Evolutionary conservation across 2,888 invertebrate genomes (phyloP).

Genomic region (Pheosia tremula): DNA sequence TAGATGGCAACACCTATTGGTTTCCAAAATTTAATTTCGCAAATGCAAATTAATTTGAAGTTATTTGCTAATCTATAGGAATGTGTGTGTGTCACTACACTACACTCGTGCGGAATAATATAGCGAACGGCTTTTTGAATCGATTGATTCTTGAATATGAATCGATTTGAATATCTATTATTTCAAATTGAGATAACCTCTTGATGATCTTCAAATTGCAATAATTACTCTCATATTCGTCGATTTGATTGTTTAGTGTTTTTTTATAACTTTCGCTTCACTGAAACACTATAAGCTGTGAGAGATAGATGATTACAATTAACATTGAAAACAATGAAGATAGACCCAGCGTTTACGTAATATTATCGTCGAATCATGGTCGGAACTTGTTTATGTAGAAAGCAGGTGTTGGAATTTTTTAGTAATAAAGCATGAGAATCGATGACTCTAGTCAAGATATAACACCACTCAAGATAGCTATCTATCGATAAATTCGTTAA

Average conservation of each 20-base stretch:
- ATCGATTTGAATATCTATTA: too few species aligned
- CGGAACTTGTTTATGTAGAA: not conserved
- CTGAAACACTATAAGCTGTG: not conserved
- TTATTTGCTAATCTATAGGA: not conserved
- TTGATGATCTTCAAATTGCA: not conserved
- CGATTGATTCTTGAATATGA: too few species aligned
- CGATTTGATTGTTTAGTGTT: not conserved
- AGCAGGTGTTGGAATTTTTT: not conserved
- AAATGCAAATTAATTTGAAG: slow-evolving; percentile 6
- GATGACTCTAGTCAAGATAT: not conserved
- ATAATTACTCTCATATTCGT: not conserved
- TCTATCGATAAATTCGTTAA: too few species aligned
- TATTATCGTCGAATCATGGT: not conserved
- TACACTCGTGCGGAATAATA: too few species aligned
- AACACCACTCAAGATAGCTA: too few species aligned
- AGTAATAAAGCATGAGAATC: not conserved
- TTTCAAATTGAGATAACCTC: not conserved
- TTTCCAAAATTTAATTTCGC: slow-evolving; percentile 21
- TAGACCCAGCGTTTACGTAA: slow-evolving; percentile 5
- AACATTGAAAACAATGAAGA: slow-evolving; percentile 1
- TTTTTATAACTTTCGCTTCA: not conserved
- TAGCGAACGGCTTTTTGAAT: too few species aligned
- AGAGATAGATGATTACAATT: not conserved
- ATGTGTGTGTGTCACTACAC: not conserved
- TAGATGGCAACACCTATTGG: slow-evolving; percentile 7